These are phyloP conservation scores for Macaca nemestrina DNA, from an alignment of 2,113 vertebrate species.

Conservation along the genomic window DNA sequence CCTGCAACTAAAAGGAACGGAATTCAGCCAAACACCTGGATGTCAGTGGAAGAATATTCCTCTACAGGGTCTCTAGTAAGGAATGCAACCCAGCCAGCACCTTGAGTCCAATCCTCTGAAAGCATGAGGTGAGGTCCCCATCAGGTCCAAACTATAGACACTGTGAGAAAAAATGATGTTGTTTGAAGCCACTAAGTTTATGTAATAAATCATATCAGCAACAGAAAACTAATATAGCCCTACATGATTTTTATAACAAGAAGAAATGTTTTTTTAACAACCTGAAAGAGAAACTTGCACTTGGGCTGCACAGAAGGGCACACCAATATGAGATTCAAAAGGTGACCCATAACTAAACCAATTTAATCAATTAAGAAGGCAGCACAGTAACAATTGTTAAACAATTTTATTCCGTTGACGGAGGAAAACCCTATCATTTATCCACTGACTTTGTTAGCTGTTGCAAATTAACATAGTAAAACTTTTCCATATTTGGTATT, in stretches of 20 bases:
- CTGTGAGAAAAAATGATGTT: neutral
- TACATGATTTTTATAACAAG: neutral
- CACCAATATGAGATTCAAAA: neutral
- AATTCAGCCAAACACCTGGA: neutral
- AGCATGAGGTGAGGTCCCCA: neutral
- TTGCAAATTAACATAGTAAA: neutral
- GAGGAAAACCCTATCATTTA: neutral
- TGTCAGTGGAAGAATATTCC: neutral
- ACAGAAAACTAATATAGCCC: neutral
- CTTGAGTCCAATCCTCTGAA: neutral
- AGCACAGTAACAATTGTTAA: neutral
- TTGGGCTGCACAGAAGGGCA: neutral
- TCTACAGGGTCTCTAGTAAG: neutral
- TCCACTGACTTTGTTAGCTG: neutral
- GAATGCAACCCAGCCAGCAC: too few species aligned
- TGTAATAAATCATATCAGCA: neutral
- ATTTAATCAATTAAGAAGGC: neutral
- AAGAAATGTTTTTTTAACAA: neutral
- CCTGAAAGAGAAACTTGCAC: neutral
- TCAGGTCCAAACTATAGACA: neutral
- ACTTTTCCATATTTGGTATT: neutral
- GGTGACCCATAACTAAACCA: neutral
- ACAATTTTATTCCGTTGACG: neutral
- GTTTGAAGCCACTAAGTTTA: neutral
- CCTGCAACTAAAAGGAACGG: neutral